Evolutionary conservation across 2,113 vertebrate species (phyloP).

Genomic region (Solea solea): DNA sequence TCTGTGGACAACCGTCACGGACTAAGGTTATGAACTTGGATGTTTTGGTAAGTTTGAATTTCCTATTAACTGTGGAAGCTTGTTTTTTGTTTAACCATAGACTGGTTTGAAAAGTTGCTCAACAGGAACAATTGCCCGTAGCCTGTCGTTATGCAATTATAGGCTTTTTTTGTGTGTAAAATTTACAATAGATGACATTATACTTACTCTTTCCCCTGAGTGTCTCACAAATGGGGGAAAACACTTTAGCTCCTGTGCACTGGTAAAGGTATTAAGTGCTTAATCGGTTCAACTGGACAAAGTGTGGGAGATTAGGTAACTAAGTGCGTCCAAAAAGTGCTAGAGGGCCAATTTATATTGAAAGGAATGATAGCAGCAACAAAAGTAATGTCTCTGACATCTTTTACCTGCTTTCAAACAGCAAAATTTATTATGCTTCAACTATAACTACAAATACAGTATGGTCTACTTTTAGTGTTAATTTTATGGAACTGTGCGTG

Average conservation of each 20-base stretch:
- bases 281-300: neutral
- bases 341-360: neutral
- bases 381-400: neutral
- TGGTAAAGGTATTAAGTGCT: neutral
- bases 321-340: neutral
- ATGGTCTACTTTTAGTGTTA: neutral
- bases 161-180: neutral
- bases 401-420: slow-evolving; percentile 3
- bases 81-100: neutral
- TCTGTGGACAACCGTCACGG: slow-evolving; percentile 1
- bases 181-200: neutral
- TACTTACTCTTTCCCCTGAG: neutral
- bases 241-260: neutral
- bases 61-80: slow-evolving; percentile 6
- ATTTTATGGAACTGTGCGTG: slow-evolving; percentile 14
- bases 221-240: neutral
- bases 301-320: neutral
- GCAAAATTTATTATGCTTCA: neutral
- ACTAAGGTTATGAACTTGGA: slow-evolving; percentile 16
- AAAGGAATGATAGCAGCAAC: slow-evolving; percentile 3
- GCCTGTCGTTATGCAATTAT: slow-evolving; percentile 22
- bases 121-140: slow-evolving; percentile 9
- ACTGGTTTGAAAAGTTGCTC: slow-evolving; percentile 32
- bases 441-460: neutral
- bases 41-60: slow-evolving; percentile 48